phyloP scores from a whole-genome alignment of 2,888 invertebrate genomes.

The Tipula helvola region DNA sequence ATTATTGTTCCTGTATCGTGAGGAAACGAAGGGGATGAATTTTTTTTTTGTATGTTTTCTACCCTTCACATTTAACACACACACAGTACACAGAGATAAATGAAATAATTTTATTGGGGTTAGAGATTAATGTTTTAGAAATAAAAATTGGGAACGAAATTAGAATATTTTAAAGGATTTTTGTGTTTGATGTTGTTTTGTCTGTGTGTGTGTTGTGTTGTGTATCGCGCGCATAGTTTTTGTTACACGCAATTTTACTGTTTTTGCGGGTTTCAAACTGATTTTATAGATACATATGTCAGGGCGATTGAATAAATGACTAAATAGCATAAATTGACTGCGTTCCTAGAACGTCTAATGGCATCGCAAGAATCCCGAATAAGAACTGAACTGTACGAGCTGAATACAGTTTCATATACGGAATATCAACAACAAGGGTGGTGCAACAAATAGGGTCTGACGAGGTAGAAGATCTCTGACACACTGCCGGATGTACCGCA shows the following conservation, averaged over 20 bases:
- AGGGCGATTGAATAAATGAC: too few species aligned
- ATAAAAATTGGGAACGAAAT: background rate
- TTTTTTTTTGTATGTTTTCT: background rate
- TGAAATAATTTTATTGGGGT: background rate
- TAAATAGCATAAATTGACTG: too few species aligned
- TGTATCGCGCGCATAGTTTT: background rate
- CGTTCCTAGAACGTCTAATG: too few species aligned
- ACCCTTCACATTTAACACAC: background rate
- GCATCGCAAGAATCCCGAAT: too few species aligned
- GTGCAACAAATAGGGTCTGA: too few species aligned
- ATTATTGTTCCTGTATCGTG: background rate
- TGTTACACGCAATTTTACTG: background rate
- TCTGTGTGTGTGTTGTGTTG: background rate
- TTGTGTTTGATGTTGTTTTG: background rate
- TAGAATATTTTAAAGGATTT: background rate
- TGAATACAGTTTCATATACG: too few species aligned
- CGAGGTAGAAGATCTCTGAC: too few species aligned
- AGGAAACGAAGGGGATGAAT: background rate
- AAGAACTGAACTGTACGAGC: too few species aligned
- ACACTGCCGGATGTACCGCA: too few species aligned
- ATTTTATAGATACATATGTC: too few species aligned
- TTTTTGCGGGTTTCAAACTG: too few species aligned
- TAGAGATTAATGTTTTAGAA: background rate
- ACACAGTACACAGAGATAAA: background rate
- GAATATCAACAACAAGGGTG: too few species aligned